Evolutionary conservation across 2,113 vertebrate genomes (phyloP), one percentile per base, ranked within the genome.

Genomic region (Scomber japonicus): DNA sequence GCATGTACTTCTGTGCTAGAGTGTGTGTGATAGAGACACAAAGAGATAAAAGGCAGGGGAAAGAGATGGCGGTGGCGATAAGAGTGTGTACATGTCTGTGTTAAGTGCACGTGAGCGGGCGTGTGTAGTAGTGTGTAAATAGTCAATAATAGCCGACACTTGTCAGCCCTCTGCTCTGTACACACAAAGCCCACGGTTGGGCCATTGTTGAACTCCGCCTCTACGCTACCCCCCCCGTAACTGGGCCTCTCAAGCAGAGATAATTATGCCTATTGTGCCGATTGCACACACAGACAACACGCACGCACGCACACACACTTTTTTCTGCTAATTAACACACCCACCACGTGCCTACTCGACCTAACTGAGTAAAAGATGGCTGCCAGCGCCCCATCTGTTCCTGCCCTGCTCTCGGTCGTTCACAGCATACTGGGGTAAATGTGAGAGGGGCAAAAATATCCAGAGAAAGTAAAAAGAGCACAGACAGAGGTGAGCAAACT

Each of bases 131-230:
- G 88, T 91, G 93, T 93, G 94, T 94, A 95, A 95, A 94, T 93
- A 95, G 91, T 94, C 91, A 93, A 94, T 95, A 95, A 95, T 92
- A 91, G 93, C 81, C 84, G 93, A 95, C 94, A 95, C 91, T 93
- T 93, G 92, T 93, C 91, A 94, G 92, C 93, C 93, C 94, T 93
- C 84, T 92, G 88, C 90, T 94, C 88, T 88, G 88, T 61, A 65
- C 90, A 92, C 90, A 95, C 94, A 95, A 95, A 95, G 93, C 88
- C 91, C 57, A 73, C 91, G 92, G 91, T 94, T 86, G 88, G 91
- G 91, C 89, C 86, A 94, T 93, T 94, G 93, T 94, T 91, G 92
- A 91, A 89, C 89, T 91, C 87, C 69, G 64, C 90, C 93, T 88
- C 89, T 88, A 74, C 44, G 51, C 82, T 71, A 68, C 60, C 40